Base-by-base conservation (phyloP, 2,113 vertebrate species). In the Pelodiscus sinensis region DNA sequence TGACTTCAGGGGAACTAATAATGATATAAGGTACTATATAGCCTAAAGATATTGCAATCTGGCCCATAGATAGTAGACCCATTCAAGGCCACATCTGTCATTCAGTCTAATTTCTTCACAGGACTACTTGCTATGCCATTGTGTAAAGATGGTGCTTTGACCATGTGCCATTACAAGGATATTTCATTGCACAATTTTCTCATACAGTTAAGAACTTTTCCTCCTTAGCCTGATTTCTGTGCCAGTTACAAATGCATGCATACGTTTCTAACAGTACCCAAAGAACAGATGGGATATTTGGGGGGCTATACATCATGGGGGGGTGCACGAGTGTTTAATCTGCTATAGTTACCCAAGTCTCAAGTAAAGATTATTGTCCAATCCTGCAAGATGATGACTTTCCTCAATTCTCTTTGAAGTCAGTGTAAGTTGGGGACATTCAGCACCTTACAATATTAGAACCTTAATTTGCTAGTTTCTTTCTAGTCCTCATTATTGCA, bases 61-160 rank as follows among this genome's bases (percentile, higher is more conserved):
- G 19, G 13, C 51, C 2, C 44, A 82, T 24, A 60, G 89, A 22
- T 22, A 2, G 0, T 2, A 11, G 16, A 71, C 54, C 58, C 22
- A 38, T 68, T 10, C 51, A 25, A 0, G 12, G 54, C 29, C 50
- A 31, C 16, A 2, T 0, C 2, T 68, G 80, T 31, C 25, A 2
- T 56, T 57, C 58, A 10, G 54, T 12, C 24, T 3, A 7, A 15
- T 31, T n/a, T 8, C 29, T 19, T 19, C 50, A 24, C 24, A 50
- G 86, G 35, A 4, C 51, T 78, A 73, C 29, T 44, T n/a, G 12
- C 44, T 24, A 10, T 35, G 15, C 58, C 3, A 3, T 16, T 81
- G 57, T 60, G 44, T 22, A 54, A 62, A 55, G 44, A 21, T 2
- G 0, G 65, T 12, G 27, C 77, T 22, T 79, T 19, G 54, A n/a